These are phyloP conservation scores for Caenorhabditis drosophilae DNA, from an alignment of 2,888 invertebrate species.

Conservation along the genomic window DNA sequence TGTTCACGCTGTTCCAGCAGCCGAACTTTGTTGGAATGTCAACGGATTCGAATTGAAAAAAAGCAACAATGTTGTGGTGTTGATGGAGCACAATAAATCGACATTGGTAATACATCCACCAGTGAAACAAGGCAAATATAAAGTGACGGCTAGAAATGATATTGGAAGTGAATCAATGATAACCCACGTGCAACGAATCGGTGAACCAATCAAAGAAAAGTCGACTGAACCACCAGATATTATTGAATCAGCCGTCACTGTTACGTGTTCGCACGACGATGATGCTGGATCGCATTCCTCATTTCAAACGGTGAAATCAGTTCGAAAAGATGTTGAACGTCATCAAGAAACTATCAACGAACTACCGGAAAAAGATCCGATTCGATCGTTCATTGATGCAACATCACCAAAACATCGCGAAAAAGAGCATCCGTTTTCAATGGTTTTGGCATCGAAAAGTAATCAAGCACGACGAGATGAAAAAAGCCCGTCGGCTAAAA, in stretches of 20 bases:
- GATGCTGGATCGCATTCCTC: constrained; percentile 38
- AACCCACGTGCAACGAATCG: constrained; percentile 43
- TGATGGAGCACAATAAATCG: constrained; percentile 60
- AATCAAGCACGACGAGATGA: constrained; percentile 17
- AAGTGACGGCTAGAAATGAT: constrained; percentile 57
- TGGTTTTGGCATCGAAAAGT: too few species aligned
- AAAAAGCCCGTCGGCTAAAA: constrained; percentile 8
- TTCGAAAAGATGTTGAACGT: constrained; percentile 31
- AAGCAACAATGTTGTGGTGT: constrained; percentile 43
- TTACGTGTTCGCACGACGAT: constrained; percentile 37
- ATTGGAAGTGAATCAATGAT: constrained; percentile 48
- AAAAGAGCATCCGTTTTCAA: constrained; percentile 22
- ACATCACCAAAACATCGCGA: constrained; percentile 9
- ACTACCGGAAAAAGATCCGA: too few species aligned
- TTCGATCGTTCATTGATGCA: constrained; percentile 29
- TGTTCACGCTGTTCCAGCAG: constrained; percentile 62
- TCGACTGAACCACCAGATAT: constrained; percentile 56
- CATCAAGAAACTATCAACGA: too few species aligned
- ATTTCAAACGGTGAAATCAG: constrained; percentile 45
- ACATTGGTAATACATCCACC: constrained; percentile 62
- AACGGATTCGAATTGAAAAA: constrained; percentile 70
- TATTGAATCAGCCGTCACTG: constrained; percentile 49
- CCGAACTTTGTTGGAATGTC: constrained; percentile 71
- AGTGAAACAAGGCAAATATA: constrained; percentile 60
- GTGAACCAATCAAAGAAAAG: constrained; percentile 34